Percentiles rank a stretch among this genome's conserved stretches.
Evolutionary conservation across 2,888 invertebrate species (phyloP).

Genomic region (Eueremaeus valkanovi): DNA sequence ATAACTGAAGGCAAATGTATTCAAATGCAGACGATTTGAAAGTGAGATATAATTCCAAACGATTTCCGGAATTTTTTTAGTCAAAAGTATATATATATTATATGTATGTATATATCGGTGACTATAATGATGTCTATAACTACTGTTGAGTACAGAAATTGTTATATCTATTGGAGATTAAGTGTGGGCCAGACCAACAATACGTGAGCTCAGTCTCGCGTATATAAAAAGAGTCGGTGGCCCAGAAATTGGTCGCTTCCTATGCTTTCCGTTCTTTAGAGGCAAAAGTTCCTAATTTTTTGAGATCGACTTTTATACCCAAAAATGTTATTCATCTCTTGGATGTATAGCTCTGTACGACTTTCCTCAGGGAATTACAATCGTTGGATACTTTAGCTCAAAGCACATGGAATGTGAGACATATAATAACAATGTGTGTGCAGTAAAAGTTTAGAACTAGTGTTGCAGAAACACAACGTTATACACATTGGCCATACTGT

Average conservation of each 20-base stretch:
- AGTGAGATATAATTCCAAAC: too few relatives aligned
- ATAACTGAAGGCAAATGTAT: not conserved
- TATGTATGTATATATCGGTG: too few relatives aligned
- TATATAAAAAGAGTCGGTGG: slow-evolving; percentile 10
- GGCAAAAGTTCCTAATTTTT: slow-evolving; percentile 6
- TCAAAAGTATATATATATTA: too few relatives aligned
- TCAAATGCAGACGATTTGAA: too few relatives aligned
- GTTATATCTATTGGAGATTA: not conserved
- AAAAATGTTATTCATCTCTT: slow-evolving; percentile 23
- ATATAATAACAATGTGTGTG: slow-evolving; percentile 24
- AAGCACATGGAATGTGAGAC: slow-evolving; percentile 24
- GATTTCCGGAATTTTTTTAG: too few relatives aligned
- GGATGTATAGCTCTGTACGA: too few relatives aligned
- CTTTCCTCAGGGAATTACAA: slow-evolving; percentile 25
- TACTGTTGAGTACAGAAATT: too few relatives aligned
- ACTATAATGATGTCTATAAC: too few relatives aligned
- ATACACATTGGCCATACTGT: not conserved
- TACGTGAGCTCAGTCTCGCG: slow-evolving; percentile 16
- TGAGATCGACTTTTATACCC: slow-evolving; percentile 18
- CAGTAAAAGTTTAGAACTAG: slow-evolving; percentile 7
- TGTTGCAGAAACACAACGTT: not conserved
- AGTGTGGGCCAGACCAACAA: slow-evolving; percentile 1
- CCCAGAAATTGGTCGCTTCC: slow-evolving; percentile 34
- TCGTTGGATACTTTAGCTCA: slow-evolving; percentile 13
- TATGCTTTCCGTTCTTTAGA: not conserved